Percentiles rank a stretch among this genome's conserved stretches.
These are phyloP conservation scores for Coremacera marginata DNA, from an alignment of 2,888 invertebrate genomes.

Conservation along the genomic window DNA sequence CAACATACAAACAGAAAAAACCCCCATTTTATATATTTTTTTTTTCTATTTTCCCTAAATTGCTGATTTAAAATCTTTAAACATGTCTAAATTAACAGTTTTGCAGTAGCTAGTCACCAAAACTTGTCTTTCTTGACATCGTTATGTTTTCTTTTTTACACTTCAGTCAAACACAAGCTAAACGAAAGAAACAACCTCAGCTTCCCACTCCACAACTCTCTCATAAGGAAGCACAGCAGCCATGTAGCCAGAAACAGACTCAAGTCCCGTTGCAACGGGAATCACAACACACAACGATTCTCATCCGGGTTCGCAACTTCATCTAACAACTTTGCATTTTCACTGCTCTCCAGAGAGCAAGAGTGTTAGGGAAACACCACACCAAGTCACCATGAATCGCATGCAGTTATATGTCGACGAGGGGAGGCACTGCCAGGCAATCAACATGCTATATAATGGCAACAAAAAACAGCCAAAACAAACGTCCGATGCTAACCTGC, in stretches of 20 bases:
- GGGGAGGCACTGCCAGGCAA: too few species aligned
- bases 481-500: slow-evolving; percentile 13
- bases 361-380: not conserved
- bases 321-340: slow-evolving; percentile 34
- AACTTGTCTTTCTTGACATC: not conserved
- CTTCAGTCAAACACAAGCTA: not conserved
- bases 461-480: not conserved
- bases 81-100: not conserved
- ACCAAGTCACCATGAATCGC: not conserved
- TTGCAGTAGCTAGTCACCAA: not conserved
- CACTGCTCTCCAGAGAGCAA: slow-evolving; percentile 23
- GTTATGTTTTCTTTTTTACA: not conserved
- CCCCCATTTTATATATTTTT: too few species aligned
- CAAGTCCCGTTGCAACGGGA: slow-evolving; percentile 37
- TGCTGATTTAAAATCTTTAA: too few species aligned
- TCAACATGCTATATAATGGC: too few species aligned
- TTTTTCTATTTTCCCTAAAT: too few species aligned
- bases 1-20: too few species aligned
- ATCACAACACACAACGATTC: slow-evolving; percentile 37
- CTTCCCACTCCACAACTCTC: not conserved
- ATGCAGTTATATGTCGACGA: not conserved
- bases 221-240: slow-evolving; percentile 11
- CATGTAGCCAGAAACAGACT: slow-evolving; percentile 25
- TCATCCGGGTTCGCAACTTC: slow-evolving; percentile 38
- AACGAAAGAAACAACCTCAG: not conserved